Conservation (phyloP, 2,888 invertebrate genomes). For the Synergus gifuensis region DNA sequence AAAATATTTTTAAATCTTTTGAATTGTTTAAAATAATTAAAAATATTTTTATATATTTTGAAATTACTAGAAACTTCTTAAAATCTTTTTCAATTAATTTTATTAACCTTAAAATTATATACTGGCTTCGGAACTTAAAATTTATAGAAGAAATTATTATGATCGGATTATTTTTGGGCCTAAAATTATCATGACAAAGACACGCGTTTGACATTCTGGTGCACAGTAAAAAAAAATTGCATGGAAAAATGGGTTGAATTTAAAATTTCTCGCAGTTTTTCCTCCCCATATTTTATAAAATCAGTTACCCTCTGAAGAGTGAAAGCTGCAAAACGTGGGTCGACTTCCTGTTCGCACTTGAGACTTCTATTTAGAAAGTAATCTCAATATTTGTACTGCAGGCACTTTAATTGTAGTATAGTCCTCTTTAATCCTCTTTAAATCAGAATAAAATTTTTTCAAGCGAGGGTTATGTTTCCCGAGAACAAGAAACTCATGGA, state of each 20-base stretch:
- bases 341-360: background rate
- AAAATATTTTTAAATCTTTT: too few relatives aligned
- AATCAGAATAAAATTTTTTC: conserved; percentile 12
- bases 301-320: background rate
- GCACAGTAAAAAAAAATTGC: too few relatives aligned
- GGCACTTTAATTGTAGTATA: background rate
- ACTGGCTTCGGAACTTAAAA: too few relatives aligned
- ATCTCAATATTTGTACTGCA: conserved; percentile 9
- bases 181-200: too few relatives aligned
- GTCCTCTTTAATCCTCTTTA: background rate
- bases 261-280: background rate
- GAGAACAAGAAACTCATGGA: background rate
- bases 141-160: too few relatives aligned
- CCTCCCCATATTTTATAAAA: background rate
- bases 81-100: too few relatives aligned
- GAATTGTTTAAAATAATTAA: too few relatives aligned
- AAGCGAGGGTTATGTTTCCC: background rate
- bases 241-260: background rate
- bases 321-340: background rate
- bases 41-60: too few relatives aligned
- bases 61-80: too few relatives aligned
- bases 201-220: too few relatives aligned
- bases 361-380: conserved; percentile 8
- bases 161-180: too few relatives aligned
- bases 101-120: too few relatives aligned